Conservation (phyloP, 2,888 invertebrate genomes). For the Dyspetes luteomarginatus region DNA sequence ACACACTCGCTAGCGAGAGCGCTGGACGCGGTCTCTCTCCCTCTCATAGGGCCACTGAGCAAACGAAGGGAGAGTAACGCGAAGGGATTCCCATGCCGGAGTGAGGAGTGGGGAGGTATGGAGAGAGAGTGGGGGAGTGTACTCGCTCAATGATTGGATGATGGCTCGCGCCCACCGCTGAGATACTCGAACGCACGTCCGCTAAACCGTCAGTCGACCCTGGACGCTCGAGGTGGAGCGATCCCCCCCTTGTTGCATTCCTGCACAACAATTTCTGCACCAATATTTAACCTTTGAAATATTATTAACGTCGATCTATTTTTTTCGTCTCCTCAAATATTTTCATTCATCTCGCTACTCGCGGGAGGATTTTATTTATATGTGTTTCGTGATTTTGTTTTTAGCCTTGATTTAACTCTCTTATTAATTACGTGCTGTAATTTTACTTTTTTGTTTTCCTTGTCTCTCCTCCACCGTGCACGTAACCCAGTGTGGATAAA, state of each 20-base stretch:
- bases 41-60: neutral
- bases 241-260: constrained; percentile 40
- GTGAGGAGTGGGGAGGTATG: constrained; percentile 14
- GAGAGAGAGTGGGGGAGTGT: constrained; percentile 50
- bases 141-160: constrained; percentile 73
- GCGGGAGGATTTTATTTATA: neutral
- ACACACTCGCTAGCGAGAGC: neutral
- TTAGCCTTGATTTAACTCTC: neutral
- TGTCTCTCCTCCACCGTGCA: neutral
- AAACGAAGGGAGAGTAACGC: neutral
- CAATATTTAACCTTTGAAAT: too few species aligned
- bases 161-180: constrained; percentile 81
- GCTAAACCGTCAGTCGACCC: constrained; percentile 79
- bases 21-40: neutral
- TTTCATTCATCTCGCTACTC: neutral
- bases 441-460: neutral
- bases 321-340: too few species aligned
- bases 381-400: neutral
- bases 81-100: constrained; percentile 6
- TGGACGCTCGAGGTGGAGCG: constrained; percentile 75
- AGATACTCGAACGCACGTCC: constrained; percentile 77
- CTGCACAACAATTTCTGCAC: too few species aligned
- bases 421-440: neutral
- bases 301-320: too few species aligned
- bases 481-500: neutral